These are phyloP conservation scores for Pycnomerus fuliginosus DNA, from an alignment of 2,888 invertebrate genomes.

Conservation along the genomic window DNA sequence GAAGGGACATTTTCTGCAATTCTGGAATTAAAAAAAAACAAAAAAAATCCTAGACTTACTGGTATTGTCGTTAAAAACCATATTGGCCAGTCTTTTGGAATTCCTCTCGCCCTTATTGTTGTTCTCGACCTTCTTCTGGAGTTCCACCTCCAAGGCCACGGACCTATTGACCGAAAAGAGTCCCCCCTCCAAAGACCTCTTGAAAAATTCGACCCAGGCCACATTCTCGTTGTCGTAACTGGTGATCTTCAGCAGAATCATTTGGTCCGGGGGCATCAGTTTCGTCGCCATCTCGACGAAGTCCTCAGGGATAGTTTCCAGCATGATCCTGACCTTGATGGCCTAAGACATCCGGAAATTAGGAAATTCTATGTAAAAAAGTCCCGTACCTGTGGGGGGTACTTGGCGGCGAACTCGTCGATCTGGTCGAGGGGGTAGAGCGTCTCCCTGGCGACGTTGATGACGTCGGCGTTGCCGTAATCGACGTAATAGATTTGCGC, in stretches of 20 bases:
- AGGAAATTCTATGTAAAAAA: too few relatives aligned
- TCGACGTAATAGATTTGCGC: conserved; percentile 59
- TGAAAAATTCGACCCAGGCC: conserved; percentile 68
- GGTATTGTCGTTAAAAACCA: conserved; percentile 13
- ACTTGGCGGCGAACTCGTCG: conserved; percentile 47
- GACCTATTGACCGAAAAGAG: conserved; percentile 72
- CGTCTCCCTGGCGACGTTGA: conserved; percentile 44
- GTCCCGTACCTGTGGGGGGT: conserved; percentile 54
- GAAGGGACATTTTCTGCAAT: conserved; percentile 43
- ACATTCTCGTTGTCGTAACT: conserved; percentile 38
- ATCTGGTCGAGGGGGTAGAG: conserved; percentile 55
- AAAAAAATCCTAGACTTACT: conserved; percentile 1
- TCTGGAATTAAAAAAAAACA: background rate
- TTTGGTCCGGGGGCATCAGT: conserved; percentile 59
- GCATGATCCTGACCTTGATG: conserved; percentile 39
- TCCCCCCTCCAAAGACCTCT: conserved; percentile 63
- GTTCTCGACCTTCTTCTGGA: conserved; percentile 29
- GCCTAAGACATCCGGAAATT: too few relatives aligned
- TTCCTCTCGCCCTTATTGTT: conserved; percentile 23
- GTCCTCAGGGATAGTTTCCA: conserved; percentile 44
- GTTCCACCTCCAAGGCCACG: conserved; percentile 59
- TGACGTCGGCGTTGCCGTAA: conserved; percentile 54
- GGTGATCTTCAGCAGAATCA: conserved; percentile 58
- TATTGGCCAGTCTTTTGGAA: conserved; percentile 29
- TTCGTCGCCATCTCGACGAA: conserved; percentile 47